Conservation (phyloP, 2,113 vertebrate species). For the Atrichornis clamosus region DNA sequence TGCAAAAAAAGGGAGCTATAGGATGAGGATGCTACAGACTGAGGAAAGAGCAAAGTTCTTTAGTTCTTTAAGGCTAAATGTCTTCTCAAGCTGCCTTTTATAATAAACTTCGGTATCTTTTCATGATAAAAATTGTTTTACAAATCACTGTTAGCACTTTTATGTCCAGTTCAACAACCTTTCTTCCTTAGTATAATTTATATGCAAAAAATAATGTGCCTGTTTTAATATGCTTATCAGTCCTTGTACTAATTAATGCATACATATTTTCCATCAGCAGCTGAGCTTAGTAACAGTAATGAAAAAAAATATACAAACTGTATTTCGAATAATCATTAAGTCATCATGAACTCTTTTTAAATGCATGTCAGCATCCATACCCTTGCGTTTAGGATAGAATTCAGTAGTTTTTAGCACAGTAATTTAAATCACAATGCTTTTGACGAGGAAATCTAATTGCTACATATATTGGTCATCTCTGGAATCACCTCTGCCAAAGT, state of each 20-base stretch:
- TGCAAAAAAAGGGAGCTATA: not conserved
- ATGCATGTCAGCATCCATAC: not conserved
- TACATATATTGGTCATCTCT: not conserved
- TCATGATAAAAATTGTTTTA: not conserved
- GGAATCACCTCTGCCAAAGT: not conserved
- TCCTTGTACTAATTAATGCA: constrained; percentile 57
- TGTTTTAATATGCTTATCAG: constrained; percentile 49
- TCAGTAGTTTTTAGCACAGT: not conserved
- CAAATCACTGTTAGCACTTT: not conserved
- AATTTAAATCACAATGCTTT: not conserved
- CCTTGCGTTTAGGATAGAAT: not conserved
- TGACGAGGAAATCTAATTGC: not conserved
- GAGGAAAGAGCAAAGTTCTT: not conserved
- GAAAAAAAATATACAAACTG: constrained; percentile 23
- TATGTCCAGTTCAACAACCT: not conserved
- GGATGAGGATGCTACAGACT: not conserved
- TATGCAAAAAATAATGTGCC: constrained; percentile 41
- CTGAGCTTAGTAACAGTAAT: constrained; percentile 52
- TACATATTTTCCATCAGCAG: constrained; percentile 43
- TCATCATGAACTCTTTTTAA: not conserved
- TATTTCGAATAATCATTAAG: constrained; percentile 2
- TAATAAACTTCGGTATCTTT: not conserved
- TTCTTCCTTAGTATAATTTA: constrained; percentile 48
- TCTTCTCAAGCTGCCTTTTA: not conserved
- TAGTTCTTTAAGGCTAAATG: not conserved